Percentiles rank a stretch among this genome's conserved stretches.
These are phyloP conservation scores for Malthinus seriepunctatus DNA, from an alignment of 2,888 invertebrate genomes.

Conservation along the genomic window DNA sequence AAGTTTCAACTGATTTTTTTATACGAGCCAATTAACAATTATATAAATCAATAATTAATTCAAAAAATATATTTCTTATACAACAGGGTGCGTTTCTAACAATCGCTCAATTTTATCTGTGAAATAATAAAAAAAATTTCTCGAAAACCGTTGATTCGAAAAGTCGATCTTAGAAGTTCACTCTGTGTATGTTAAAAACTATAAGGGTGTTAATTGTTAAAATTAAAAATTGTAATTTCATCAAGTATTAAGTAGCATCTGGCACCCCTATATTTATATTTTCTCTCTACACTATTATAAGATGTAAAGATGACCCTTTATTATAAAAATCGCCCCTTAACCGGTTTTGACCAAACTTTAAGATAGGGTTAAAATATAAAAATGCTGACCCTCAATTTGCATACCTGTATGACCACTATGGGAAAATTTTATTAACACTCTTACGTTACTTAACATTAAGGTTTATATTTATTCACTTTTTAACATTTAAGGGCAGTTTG, in stretches of 20 bases:
- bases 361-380: slow-evolving; percentile 41
- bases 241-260: slow-evolving; percentile 11
- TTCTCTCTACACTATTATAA: neutral
- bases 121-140: no score
- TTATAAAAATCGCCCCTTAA: slow-evolving; percentile 45
- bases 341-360: slow-evolving; percentile 44
- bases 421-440: slow-evolving; percentile 29
- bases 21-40: neutral
- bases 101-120: no score
- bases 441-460: neutral
- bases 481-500: neutral
- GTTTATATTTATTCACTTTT: neutral
- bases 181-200: no score
- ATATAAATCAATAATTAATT: no score
- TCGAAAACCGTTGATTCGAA: no score
- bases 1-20: neutral
- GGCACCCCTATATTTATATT: slow-evolving; percentile 27
- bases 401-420: slow-evolving; percentile 51
- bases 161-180: no score
- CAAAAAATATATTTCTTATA: no score
- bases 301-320: slow-evolving; percentile 41
- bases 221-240: neutral
- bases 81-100: no score
- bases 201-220: neutral
- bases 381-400: slow-evolving; percentile 52